A percentile compares a stretch with the other conserved stretches of the same genome.
Conservation (phyloP, 2,113 vertebrate species). For the Gorilla gorilla region DNA sequence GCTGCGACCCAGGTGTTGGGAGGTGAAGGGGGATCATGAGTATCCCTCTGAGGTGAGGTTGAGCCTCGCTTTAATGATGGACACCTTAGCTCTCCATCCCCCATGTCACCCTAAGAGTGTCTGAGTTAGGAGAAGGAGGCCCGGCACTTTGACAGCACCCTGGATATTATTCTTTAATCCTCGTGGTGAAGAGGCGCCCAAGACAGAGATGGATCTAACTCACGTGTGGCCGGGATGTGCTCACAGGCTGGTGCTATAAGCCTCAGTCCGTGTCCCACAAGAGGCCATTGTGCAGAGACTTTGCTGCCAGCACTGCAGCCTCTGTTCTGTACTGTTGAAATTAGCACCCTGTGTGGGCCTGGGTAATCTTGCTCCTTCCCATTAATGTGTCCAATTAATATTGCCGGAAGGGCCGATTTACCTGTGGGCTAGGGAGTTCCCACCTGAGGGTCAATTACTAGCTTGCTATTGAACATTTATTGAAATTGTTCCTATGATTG, state of each 20-base stretch:
- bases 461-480: no score
- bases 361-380: not conserved
- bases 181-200: not conserved
- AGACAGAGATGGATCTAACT: not conserved
- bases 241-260: not conserved
- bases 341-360: not conserved
- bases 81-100: not conserved
- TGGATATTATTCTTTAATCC: not conserved
- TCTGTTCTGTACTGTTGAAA: not conserved
- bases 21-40: not conserved
- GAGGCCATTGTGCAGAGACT: not conserved
- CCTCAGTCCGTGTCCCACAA: not conserved
- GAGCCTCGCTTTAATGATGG: not conserved
- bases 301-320: not conserved
- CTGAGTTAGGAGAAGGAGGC: not conserved
- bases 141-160: not conserved
- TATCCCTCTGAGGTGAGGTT: no score
- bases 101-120: not conserved
- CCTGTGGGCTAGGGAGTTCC: no score
- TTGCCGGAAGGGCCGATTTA: no score
- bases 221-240: not conserved
- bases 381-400: not conserved
- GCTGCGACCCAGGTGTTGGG: not conserved
- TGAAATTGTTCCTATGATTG: not conserved
- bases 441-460: no score